Evolutionary conservation across 2,113 vertebrate genomes (phyloP).

Genomic region (Ursus arctos): DNA sequence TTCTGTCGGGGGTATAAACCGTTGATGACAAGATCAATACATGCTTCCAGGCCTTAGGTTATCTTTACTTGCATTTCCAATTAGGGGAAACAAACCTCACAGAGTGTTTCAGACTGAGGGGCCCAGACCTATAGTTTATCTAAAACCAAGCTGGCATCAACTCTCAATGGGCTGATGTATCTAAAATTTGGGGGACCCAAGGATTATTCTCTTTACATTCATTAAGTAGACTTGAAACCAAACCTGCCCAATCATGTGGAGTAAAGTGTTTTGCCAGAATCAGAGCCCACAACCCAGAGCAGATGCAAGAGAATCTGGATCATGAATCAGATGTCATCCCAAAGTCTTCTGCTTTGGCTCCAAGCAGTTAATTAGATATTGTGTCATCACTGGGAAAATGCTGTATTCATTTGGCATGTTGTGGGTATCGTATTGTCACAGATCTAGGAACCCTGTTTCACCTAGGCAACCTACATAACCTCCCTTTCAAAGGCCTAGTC

Average conservation of each 20-base stretch:
- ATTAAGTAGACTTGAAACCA: background rate
- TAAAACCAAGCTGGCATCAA: background rate
- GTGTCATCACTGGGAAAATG: background rate
- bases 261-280: background rate
- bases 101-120: slow-evolving; percentile 37
- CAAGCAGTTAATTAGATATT: background rate
- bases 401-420: background rate
- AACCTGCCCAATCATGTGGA: background rate
- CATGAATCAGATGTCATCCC: background rate
- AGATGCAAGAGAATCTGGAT: background rate
- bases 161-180: background rate
- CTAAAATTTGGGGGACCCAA: background rate
- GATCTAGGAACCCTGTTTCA: background rate
- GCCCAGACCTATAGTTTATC: background rate
- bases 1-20: slow-evolving; percentile 61
- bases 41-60: slow-evolving; percentile 46
- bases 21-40: slow-evolving; percentile 62
- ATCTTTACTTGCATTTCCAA: slow-evolving; percentile 62
- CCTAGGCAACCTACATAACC: background rate
- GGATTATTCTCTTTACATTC: background rate
- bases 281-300: background rate
- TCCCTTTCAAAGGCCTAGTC: background rate
- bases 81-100: background rate
- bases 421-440: background rate
- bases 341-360: background rate